A percentile compares a stretch with the other conserved stretches of the same genome.
Evolutionary conservation across 2,113 vertebrate genomes (phyloP).

Genomic region (Pterocles orientalis): DNA sequence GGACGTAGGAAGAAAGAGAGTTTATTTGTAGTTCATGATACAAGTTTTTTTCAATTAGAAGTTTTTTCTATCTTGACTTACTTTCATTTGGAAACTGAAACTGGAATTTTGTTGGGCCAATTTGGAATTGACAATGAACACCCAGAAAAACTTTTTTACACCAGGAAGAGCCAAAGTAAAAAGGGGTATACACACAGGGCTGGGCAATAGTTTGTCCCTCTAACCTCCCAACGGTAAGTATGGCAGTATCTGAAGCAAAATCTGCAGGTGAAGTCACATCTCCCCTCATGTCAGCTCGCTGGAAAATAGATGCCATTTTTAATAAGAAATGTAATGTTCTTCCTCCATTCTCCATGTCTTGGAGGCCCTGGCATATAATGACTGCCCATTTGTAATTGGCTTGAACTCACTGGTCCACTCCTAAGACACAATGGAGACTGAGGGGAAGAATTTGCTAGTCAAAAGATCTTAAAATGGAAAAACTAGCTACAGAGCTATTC

Average conservation of each 20-base stretch:
- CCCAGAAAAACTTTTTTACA: background rate
- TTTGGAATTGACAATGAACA: background rate
- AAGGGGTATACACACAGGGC: fast-evolving
- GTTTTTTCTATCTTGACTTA: background rate
- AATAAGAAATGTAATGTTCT: background rate
- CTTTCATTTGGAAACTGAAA: background rate
- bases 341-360: background rate
- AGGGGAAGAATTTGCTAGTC: background rate
- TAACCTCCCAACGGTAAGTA: background rate
- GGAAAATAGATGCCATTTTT: background rate
- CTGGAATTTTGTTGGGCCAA: background rate
- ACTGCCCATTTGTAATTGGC: background rate
- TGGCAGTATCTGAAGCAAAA: background rate
- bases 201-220: background rate
- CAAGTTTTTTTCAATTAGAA: background rate
- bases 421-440: background rate
- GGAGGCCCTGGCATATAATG: background rate
- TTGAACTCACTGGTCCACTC: background rate
- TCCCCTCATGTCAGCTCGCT: background rate
- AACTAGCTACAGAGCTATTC: background rate
- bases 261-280: background rate
- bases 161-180: background rate
- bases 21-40: background rate
- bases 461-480: background rate
- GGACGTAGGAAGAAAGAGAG: background rate